phyloP scores from a whole-genome alignment of 2,113 vertebrate genomes.

The Neodon shergylaensis region DNA sequence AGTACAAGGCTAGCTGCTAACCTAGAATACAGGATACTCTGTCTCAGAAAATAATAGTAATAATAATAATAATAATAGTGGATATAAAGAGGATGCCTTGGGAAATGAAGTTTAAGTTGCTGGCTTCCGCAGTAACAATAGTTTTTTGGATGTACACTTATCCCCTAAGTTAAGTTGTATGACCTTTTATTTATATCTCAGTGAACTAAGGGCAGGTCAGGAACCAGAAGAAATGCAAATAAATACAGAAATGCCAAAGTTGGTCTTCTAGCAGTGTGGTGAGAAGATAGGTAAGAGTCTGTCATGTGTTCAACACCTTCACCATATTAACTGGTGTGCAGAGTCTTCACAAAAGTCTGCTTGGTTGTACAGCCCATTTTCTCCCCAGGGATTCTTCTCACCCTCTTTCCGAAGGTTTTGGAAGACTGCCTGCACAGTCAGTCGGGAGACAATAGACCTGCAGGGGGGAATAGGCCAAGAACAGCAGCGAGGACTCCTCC shows the following conservation, averaged over 20 bases:
- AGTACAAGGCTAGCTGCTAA: neutral
- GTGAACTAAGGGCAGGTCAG: neutral
- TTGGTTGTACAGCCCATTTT: neutral
- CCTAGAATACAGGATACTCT: neutral
- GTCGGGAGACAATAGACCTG: neutral
- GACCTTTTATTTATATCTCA: neutral
- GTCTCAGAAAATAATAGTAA: neutral
- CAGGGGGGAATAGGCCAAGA: neutral
- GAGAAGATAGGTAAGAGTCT: accelerated
- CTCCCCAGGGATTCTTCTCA: neutral
- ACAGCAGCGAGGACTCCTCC: neutral
- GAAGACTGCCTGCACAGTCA: neutral
- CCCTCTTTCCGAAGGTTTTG: neutral
- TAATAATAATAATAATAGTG: neutral
- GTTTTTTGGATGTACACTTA: neutral
- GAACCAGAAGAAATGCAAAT: neutral
- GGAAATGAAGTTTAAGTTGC: neutral
- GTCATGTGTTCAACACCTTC: neutral
- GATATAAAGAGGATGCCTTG: neutral
- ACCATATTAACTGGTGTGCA: neutral
- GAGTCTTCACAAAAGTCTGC: neutral
- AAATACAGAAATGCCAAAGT: neutral
- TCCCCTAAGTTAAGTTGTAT: neutral
- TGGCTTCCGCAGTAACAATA: neutral
- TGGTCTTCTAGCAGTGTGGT: neutral